Base-by-base conservation (phyloP, 1,140 invertebrate species). In the Holcopasites calliopsidis region DNA sequence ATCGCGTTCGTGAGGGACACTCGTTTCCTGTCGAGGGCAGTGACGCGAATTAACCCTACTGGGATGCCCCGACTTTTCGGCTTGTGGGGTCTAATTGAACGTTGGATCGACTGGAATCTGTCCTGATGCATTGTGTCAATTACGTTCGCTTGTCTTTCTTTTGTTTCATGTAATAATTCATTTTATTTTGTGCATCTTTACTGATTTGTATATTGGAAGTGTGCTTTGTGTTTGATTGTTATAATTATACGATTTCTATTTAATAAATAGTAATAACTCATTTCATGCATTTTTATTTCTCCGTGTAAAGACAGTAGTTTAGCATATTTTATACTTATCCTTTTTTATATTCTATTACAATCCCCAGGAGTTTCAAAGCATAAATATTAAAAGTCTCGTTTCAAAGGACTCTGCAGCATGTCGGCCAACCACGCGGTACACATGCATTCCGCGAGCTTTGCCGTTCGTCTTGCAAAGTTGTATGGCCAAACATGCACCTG, bases 1-100 rank as follows among this genome's bases (percentile, higher is more conserved):
- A 61, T 72, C 75, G 58, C 42, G 13, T 40, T 49, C 54, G 16
- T 1, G n/a, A 42, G 26, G 8, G 33, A 10, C 42, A 69, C 54
- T 70, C 55, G 33, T 72, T 72, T 42, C 33, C 58, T 6, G 18
- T 38, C 44, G 21, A 35, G n/a, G 44, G 18, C 26, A 18, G 7
- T n/a, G 16, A 50, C 31, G 33, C 35, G 40, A 52, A 73, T 42
- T 31, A 35, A 54, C 26, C 60, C 47, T 4, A n/a, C 18, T 7
- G 44, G 31, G 13, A 47, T 21, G 2, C 1, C 7, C 4, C 5
- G 21, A 47, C 28, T 38, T 57, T 54, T 57, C 3, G 1, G 16
- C 5, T 21, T 2, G 4, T 8, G 13, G 38, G 6, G 3, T 18
- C 49, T 49, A n/a, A n/a, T 38, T 40, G 18, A 23, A 3, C 8